Conservation (phyloP, 2,113 vertebrate genomes). For the Cathartes aura region DNA sequence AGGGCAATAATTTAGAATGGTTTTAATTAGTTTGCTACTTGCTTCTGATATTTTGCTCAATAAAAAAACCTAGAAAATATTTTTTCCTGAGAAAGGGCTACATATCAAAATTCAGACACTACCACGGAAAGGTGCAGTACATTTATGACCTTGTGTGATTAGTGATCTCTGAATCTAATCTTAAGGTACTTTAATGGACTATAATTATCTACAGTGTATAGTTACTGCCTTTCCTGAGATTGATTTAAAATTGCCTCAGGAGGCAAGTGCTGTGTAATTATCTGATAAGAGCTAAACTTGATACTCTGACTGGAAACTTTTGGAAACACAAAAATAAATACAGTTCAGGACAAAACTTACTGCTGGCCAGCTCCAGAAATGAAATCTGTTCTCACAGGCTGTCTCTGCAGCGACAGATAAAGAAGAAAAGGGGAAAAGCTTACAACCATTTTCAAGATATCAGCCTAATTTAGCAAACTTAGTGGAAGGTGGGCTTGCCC, state of each 20-base stretch:
- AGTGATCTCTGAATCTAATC: conserved; percentile 75
- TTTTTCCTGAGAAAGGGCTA: not conserved
- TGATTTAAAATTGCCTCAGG: conserved; percentile 75
- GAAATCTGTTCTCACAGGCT: conserved; percentile 33
- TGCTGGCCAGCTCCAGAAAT: conserved; percentile 43
- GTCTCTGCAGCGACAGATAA: conserved; percentile 52
- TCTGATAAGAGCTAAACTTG: conserved; percentile 76
- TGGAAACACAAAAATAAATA: conserved; percentile 70
- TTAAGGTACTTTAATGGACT: conserved; percentile 75
- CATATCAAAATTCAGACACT: conserved; percentile 63
- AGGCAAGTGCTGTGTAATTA: conserved; percentile 75
- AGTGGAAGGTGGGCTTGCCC: not conserved
- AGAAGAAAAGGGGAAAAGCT: conserved; percentile 17
- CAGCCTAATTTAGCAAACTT: not conserved
- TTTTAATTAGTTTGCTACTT: conserved; percentile 49
- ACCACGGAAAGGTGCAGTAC: conserved; percentile 27
- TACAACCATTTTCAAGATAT: conserved; percentile 4
- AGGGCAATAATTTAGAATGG: conserved; percentile 33
- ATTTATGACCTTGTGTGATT: conserved; percentile 75
- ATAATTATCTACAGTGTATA: conserved; percentile 76
- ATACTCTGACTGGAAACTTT: conserved; percentile 67
- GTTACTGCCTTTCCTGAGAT: conserved; percentile 72
- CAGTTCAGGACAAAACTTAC: conserved; percentile 50
- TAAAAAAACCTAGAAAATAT: not conserved
- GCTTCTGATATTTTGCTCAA: not conserved